Conservation (phyloP, 2,888 invertebrate species). For the Cheilosia urbana region DNA sequence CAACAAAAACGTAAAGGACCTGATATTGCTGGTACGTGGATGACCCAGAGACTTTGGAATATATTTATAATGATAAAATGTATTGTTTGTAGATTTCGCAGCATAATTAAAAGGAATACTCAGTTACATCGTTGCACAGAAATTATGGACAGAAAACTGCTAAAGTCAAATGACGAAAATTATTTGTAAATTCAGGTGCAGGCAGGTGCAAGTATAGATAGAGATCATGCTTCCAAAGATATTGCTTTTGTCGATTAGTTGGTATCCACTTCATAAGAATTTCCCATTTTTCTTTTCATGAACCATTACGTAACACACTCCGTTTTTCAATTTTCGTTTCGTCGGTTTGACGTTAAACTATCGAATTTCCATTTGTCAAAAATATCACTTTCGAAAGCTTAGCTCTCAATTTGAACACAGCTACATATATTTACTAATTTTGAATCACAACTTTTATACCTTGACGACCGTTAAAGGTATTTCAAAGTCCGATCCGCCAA, state of each 20-base stretch:
- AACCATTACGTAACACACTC: slow-evolving; percentile 49
- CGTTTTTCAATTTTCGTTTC: background rate
- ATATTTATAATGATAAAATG: background rate
- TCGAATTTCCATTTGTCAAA: background rate
- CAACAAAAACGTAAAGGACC: slow-evolving; percentile 36
- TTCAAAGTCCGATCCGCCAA: slow-evolving; percentile 90
- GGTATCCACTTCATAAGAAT: too few species aligned
- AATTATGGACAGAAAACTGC: too few species aligned
- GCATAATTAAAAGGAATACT: background rate
- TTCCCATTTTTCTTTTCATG: slow-evolving; percentile 33
- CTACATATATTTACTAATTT: slow-evolving; percentile 2
- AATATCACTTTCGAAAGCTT: background rate
- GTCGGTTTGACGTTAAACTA: background rate
- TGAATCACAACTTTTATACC: slow-evolving; percentile 84
- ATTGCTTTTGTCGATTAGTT: background rate
- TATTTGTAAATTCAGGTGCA: background rate
- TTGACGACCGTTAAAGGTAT: slow-evolving; percentile 90
- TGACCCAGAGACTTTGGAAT: slow-evolving; percentile 7
- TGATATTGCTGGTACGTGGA: background rate
- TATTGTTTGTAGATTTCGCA: background rate
- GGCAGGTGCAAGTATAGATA: background rate
- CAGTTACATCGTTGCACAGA: too few species aligned
- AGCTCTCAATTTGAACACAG: slow-evolving; percentile 2
- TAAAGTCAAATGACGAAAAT: background rate
- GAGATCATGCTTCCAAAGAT: background rate